These are phyloP conservation scores for Megalops atlanticus DNA, from an alignment of 2,113 vertebrate genomes.

Conservation along the genomic window DNA sequence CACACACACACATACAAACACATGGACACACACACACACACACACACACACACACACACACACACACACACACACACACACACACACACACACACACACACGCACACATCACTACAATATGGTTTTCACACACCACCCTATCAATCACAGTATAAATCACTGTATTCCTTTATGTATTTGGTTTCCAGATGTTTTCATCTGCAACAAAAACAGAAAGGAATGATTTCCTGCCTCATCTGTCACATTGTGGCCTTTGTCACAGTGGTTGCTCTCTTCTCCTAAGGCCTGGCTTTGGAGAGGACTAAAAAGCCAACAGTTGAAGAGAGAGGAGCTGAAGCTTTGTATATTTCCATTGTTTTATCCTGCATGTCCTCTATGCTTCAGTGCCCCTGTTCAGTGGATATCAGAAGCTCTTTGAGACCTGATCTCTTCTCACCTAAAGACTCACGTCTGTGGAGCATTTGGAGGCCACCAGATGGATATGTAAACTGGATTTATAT, in stretches of 20 bases:
- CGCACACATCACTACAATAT: no score
- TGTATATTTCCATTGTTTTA: not conserved
- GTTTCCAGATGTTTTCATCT: not conserved
- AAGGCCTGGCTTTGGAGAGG: no score
- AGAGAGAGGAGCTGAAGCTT: not conserved
- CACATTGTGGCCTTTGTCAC: not conserved
- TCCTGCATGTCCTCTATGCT: not conserved
- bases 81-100: no score
- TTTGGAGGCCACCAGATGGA: conserved; percentile 1
- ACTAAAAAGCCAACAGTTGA: no score
- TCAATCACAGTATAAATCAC: conserved; percentile 2
- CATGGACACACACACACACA: no score
- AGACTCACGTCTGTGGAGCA: not conserved
- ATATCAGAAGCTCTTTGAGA: not conserved
- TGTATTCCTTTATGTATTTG: no score
- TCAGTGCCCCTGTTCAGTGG: not conserved
- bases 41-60: no score
- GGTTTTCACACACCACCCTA: no score
- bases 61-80: no score
- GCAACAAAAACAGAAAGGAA: not conserved
- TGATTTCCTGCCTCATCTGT: not conserved
- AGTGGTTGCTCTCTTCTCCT: not conserved
- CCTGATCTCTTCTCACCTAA: conserved; percentile 14
- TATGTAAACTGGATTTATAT: conserved; percentile 12
- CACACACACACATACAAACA: no score